These are phyloP conservation scores for Pheosia tremula DNA, from an alignment of 2,888 invertebrate genomes.

Conservation along the genomic window DNA sequence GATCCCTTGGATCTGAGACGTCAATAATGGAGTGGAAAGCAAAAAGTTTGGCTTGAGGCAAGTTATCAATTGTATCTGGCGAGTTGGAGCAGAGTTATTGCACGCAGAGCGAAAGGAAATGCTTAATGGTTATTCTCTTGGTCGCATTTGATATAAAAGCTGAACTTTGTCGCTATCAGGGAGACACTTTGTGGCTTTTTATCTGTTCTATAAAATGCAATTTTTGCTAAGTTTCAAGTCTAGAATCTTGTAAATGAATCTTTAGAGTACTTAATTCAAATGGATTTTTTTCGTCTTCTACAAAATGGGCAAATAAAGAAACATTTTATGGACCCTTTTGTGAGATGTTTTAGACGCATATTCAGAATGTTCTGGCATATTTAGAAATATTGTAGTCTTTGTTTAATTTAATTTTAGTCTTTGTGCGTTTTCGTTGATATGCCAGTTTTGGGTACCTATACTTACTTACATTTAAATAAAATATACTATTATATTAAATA, in stretches of 20 bases:
- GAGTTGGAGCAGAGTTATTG: constrained; percentile 68
- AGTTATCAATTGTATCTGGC: constrained; percentile 77
- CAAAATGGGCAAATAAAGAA: constrained; percentile 13
- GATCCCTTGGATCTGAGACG: constrained; percentile 53
- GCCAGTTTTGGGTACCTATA: no score
- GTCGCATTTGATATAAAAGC: constrained; percentile 64
- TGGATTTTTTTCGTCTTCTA: constrained; percentile 30
- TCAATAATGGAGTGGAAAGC: constrained; percentile 71
- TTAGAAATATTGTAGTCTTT: no score
- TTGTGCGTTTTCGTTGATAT: no score
- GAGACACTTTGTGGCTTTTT: constrained; percentile 53
- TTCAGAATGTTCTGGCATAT: background rate
- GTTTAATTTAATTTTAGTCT: no score
- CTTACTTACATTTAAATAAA: no score
- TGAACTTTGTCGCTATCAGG: constrained; percentile 63
- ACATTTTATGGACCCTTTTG: constrained; percentile 13
- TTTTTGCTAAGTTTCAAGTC: constrained; percentile 56
- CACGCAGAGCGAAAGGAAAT: constrained; percentile 68
- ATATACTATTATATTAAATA: no score
- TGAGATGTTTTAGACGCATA: background rate
- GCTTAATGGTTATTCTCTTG: constrained; percentile 72
- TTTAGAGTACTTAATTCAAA: constrained; percentile 45
- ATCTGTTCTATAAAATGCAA: constrained; percentile 58
- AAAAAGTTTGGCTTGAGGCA: constrained; percentile 71
- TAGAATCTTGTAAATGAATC: constrained; percentile 52